Conservation (phyloP, 1,140 invertebrate species). For the Drosophila watanabei region DNA sequence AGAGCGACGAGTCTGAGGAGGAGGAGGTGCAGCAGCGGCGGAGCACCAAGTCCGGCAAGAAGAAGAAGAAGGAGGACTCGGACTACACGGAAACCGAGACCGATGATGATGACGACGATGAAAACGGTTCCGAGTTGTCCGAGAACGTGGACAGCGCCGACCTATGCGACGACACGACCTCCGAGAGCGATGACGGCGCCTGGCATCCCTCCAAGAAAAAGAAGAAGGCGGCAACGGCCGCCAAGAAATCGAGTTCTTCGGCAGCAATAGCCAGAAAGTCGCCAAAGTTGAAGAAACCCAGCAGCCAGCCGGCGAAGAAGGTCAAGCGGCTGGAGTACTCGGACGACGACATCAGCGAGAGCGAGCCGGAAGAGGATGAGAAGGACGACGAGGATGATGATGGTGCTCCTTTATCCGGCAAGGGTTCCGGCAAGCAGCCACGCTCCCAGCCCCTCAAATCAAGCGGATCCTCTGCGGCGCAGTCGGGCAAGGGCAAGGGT, state of each 20-base stretch:
- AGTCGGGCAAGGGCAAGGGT: constrained; percentile 60
- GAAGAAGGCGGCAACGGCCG: constrained; percentile 40
- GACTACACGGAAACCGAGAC: constrained; percentile 86
- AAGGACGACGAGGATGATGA: constrained; percentile 75
- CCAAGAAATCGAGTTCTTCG: constrained; percentile 47
- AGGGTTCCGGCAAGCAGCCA: constrained; percentile 80
- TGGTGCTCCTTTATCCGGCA: constrained; percentile 59
- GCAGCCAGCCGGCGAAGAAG: constrained; percentile 47
- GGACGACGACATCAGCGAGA: constrained; percentile 80
- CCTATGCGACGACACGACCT: constrained; percentile 85
- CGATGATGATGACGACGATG: constrained; percentile 87
- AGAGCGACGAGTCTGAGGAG: constrained; percentile 79
- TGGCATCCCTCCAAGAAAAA: constrained; percentile 80
- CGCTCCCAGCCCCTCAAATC: constrained; percentile 73
- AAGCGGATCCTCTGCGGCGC: constrained; percentile 28
- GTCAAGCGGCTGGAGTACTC: constrained; percentile 75
- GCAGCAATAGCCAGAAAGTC: constrained; percentile 65
- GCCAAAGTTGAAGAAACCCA: constrained; percentile 70
- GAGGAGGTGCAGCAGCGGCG: constrained; percentile 59
- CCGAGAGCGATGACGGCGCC: constrained; percentile 75
- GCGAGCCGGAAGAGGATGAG: constrained; percentile 74
- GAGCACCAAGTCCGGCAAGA: constrained; percentile 64
- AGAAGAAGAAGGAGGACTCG: constrained; percentile 77
- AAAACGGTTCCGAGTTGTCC: constrained; percentile 86
- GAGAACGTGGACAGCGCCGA: constrained; percentile 88